Evolutionary conservation across 2,888 invertebrate species (phyloP).

Genomic region (Volucella inflata): DNA sequence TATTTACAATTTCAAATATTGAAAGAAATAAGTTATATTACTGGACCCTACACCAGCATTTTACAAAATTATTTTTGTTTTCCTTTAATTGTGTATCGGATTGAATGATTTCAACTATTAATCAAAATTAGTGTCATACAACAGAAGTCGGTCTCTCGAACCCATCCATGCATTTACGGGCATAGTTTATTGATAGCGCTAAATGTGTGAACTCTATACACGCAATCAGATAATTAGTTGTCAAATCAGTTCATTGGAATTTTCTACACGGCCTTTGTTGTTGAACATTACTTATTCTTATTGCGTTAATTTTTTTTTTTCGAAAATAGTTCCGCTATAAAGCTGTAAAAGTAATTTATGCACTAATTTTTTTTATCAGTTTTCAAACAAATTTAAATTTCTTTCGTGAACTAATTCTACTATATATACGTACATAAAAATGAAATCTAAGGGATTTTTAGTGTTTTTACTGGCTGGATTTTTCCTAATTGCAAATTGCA

Average conservation of each 20-base stretch:
- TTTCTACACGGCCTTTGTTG: conserved; percentile 71
- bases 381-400: neutral
- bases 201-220: conserved; percentile 10
- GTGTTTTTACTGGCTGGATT: conserved; percentile 80
- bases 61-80: too few relatives aligned
- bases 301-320: conserved; percentile 42
- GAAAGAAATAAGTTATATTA: too few relatives aligned
- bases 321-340: conserved; percentile 38
- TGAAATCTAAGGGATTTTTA: conserved; percentile 80
- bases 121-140: too few relatives aligned
- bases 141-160: too few relatives aligned
- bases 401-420: neutral
- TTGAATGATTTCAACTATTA: too few relatives aligned
- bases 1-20: too few relatives aligned
- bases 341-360: conserved; percentile 26
- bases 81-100: too few relatives aligned
- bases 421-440: conserved; percentile 69
- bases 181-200: neutral
- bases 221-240: conserved; percentile 30
- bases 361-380: neutral
- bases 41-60: too few relatives aligned
- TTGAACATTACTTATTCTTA: conserved; percentile 49
- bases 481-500: conserved; percentile 77
- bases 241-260: conserved; percentile 61
- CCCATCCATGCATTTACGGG: too few relatives aligned